Evolutionary conservation across 2,888 invertebrate species (phyloP).

Genomic region (Liopterus haemorrhoidalis): DNA sequence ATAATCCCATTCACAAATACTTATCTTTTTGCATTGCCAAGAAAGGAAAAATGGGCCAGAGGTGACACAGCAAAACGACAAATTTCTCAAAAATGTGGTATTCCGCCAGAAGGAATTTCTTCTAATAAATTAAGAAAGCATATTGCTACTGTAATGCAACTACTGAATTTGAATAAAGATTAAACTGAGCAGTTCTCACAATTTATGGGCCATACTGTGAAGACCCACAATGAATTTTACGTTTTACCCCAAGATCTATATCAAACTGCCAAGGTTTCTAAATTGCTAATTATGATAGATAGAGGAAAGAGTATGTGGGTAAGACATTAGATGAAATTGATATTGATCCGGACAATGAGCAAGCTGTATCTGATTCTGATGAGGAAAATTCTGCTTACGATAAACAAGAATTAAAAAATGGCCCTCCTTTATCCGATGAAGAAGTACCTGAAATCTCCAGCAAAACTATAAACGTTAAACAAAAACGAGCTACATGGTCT

Average conservation of each 20-base stretch:
- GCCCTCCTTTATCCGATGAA: too few species aligned
- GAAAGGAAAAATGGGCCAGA: conserved; percentile 18
- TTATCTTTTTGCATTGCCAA: conserved; percentile 23
- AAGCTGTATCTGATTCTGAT: too few species aligned
- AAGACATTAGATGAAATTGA: too few species aligned
- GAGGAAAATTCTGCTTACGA: too few species aligned
- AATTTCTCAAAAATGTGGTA: conserved; percentile 11
- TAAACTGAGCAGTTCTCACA: conserved; percentile 10
- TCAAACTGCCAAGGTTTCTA: conserved; percentile 18
- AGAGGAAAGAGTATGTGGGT: conserved; percentile 14
- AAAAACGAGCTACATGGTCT: too few species aligned
- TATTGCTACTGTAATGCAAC: conserved; percentile 18
- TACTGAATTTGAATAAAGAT: conserved; percentile 15
- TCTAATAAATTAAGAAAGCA: conserved; percentile 21
- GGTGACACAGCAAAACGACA: conserved; percentile 14
- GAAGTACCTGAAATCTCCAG: too few species aligned
- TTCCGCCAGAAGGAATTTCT: conserved; percentile 16
- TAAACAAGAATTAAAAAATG: too few species aligned
- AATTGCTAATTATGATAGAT: conserved; percentile 15
- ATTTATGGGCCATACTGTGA: conserved; percentile 16
- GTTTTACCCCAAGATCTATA: conserved; percentile 18
- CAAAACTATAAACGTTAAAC: too few species aligned
- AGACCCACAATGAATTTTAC: conserved; percentile 17
- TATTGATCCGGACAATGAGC: too few species aligned
- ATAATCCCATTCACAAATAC: conserved; percentile 17